Conservation (phyloP, 2,888 invertebrate genomes). For the Sylvicola cinctus region DNA sequence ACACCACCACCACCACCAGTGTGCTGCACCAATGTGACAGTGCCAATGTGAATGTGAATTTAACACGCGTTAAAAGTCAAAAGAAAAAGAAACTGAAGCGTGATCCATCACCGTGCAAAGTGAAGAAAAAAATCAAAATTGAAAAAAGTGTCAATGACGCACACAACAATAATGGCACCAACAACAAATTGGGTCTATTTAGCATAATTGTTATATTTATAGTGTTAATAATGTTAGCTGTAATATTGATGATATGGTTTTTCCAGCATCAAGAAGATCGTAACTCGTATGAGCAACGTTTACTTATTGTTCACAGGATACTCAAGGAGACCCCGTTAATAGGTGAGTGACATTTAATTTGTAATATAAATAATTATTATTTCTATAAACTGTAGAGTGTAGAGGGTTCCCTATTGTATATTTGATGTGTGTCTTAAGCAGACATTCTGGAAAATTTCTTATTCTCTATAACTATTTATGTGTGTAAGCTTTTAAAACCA, state of each 20-base stretch:
- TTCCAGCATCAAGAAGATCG: constrained; percentile 12
- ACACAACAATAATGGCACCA: not conserved
- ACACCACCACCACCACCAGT: not conserved
- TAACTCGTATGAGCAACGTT: constrained; percentile 25
- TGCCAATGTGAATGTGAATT: not conserved
- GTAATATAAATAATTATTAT: too few species aligned
- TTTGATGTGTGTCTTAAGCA: too few species aligned
- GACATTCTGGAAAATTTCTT: too few species aligned
- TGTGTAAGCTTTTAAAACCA: too few species aligned
- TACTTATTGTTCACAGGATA: constrained; percentile 22
- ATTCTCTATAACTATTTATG: too few species aligned
- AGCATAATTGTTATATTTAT: not conserved
- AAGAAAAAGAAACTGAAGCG: not conserved
- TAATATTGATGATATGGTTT: constrained; percentile 22
- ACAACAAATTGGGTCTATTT: not conserved
- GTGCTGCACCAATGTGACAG: too few species aligned
- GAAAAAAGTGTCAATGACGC: not conserved
- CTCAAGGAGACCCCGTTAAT: constrained; percentile 23
- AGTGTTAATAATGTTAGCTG: constrained; percentile 14
- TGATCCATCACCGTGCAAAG: not conserved
- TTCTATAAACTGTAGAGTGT: too few species aligned
- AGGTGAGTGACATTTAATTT: too few species aligned
- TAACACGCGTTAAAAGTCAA: not conserved
- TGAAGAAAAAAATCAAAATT: too few species aligned
- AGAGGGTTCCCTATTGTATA: too few species aligned